Percentiles rank a stretch among this genome's conserved stretches.
Conservation (phyloP, 2,113 vertebrate species). For the Pseudorectes ferrugineus region DNA sequence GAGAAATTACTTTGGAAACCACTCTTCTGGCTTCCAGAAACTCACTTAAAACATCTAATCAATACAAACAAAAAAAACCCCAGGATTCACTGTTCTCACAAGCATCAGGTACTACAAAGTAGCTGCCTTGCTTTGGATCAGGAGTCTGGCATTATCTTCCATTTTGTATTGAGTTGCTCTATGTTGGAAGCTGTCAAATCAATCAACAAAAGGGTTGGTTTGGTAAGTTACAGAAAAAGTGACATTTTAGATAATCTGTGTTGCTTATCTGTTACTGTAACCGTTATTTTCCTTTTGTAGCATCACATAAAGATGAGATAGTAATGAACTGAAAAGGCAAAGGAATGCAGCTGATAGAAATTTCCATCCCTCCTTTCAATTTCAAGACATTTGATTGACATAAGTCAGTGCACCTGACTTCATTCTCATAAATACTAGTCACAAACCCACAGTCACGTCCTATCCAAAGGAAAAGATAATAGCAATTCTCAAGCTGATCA, state of each 20-base stretch:
- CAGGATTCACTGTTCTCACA: background rate
- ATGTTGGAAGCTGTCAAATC: slow-evolving; percentile 31
- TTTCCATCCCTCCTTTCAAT: background rate
- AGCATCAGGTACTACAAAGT: background rate
- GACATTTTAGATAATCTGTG: slow-evolving; percentile 47
- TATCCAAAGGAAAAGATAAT: background rate
- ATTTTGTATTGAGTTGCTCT: background rate
- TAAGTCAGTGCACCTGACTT: background rate
- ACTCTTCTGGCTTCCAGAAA: background rate
- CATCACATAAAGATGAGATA: background rate
- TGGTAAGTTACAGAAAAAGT: slow-evolving; percentile 21
- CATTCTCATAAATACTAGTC: background rate
- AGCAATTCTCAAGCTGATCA: background rate
- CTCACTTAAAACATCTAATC: background rate
- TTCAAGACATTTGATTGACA: background rate
- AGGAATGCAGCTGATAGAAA: background rate
- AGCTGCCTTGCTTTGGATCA: background rate
- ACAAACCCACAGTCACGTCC: background rate
- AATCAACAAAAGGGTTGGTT: background rate
- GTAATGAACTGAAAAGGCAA: slow-evolving; percentile 11
- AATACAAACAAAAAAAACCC: background rate
- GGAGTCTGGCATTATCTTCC: background rate
- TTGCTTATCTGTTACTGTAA: slow-evolving; percentile 40
- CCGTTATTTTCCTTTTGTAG: background rate
- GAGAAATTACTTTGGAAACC: background rate